Percentiles rank a stretch among this genome's conserved stretches.
These are phyloP conservation scores for Lithophane socia DNA, from an alignment of 2,888 invertebrate species.

Conservation along the genomic window DNA sequence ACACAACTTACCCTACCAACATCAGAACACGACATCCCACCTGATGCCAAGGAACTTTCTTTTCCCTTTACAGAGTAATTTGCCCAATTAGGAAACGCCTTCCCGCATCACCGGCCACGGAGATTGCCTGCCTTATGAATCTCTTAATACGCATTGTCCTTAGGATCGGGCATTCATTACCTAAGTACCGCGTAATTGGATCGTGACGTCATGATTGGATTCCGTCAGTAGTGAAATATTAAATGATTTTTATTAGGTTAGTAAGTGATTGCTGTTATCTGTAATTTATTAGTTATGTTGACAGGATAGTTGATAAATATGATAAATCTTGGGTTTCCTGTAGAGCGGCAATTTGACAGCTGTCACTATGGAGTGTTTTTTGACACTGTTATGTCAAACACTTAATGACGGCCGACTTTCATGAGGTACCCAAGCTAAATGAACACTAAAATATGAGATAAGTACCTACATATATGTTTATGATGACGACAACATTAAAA, in stretches of 20 bases:
- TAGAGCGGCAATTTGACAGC: background rate
- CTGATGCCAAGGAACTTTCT: conserved; percentile 66
- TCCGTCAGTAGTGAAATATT: conserved; percentile 33
- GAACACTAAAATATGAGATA: background rate
- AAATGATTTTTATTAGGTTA: conserved; percentile 32
- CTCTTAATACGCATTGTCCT: conserved; percentile 65
- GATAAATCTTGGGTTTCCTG: background rate
- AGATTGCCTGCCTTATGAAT: conserved; percentile 77
- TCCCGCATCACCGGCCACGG: conserved; percentile 79
- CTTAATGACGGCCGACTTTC: background rate
- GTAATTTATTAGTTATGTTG: background rate
- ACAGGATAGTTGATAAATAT: too few species aligned
- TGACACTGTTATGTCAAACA: background rate
- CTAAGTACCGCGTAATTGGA: conserved; percentile 57
- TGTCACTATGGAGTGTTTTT: background rate
- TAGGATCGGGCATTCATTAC: conserved; percentile 57
- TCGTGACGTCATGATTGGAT: conserved; percentile 53
- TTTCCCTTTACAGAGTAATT: conserved; percentile 81
- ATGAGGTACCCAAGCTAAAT: background rate
- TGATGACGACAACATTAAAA: conserved; percentile 2
- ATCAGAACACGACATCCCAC: conserved; percentile 39
- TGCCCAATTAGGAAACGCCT: conserved; percentile 84
- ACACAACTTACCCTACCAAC: background rate
- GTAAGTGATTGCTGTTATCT: conserved; percentile 2
- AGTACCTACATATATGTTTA: too few species aligned